Evolutionary conservation across 1,140 invertebrate species (phyloP).

Genomic region (Nasonia giraulti): DNA sequence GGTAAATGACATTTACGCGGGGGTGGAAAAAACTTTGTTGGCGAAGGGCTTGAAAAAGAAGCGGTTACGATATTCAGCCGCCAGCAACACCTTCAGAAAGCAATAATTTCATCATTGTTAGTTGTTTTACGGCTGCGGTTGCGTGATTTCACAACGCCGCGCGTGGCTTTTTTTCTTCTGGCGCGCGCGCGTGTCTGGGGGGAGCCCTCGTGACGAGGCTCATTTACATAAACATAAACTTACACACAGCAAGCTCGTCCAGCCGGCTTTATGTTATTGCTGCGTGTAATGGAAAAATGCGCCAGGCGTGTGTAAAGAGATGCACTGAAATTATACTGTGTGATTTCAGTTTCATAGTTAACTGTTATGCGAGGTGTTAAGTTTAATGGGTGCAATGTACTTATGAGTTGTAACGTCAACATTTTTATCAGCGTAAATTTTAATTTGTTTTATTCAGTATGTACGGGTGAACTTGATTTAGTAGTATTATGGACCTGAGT

Average conservation of each 20-base stretch:
- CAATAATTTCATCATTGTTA: constrained; percentile 73
- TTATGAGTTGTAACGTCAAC: neutral
- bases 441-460: neutral
- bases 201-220: neutral
- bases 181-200: neutral
- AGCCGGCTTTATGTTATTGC: neutral
- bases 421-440: neutral
- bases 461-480: neutral
- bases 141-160: constrained; percentile 45
- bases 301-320: neutral
- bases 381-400: too few species aligned
- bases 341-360: neutral
- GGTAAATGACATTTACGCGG: neutral
- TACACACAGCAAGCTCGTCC: neutral
- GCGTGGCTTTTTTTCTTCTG: neutral
- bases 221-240: constrained; percentile 35
- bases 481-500: too few species aligned
- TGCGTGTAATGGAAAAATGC: constrained; percentile 7
- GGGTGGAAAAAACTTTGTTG: neutral
- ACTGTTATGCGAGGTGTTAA: too few species aligned
- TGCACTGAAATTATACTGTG: neutral
- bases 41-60: constrained; percentile 48
- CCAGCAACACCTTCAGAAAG: constrained; percentile 68
- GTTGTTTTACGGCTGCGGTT: constrained; percentile 63
- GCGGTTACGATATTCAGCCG: constrained; percentile 65